Base-by-base conservation (phyloP, 2,888 invertebrate genomes). In the Lycocerus yunnanus region DNA sequence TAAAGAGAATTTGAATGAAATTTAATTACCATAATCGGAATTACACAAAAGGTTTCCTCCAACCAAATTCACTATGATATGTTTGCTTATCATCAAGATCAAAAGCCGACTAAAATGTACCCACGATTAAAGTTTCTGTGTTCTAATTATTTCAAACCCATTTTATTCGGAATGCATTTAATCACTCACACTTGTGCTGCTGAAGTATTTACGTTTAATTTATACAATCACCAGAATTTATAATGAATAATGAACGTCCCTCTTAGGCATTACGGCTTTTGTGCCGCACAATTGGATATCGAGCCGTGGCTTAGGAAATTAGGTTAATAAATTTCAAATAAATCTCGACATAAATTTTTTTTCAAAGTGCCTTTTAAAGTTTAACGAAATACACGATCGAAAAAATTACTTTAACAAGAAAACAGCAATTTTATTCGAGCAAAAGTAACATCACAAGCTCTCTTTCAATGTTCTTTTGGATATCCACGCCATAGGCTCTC, bases 1-100 rank as follows among this genome's bases (percentile, higher is more conserved):
- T 43, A 43, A 63, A 18, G 61, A 16, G 20, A 63, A 63, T 63
- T 63, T 60, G 9, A 60, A 16, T 16, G 18, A 63, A 63, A 63
- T 63, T 63, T 20, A 63, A 63, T 63, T 16, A 18, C 18, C 61
- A 63, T 63, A 63, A 63, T 63, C 61, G 61, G n/a, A 63, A 63
- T 63, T 63, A 63, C 16, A 63, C 61, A 63, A 63, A 63, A 14
- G 61, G 61, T 63, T 16, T 63, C 20, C 61, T 63, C 61, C 18
- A 63, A 63, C 18, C 61, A 63, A 63, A 63, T 63, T 20, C 9
- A 63, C 61, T 18, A 63, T 20, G 61, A 63, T 63, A 63, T 63
- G 61, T 63, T 63, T 63, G 15, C 16, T 60, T 63, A 18, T 18
- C n/a, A 20, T 15, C 61, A n/a, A 18, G 61, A 63, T 63, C 61